Evolutionary conservation across 2,113 vertebrate genomes (phyloP), one percentile per base, ranked within the genome.

Genomic region (Macquaria australasica): DNA sequence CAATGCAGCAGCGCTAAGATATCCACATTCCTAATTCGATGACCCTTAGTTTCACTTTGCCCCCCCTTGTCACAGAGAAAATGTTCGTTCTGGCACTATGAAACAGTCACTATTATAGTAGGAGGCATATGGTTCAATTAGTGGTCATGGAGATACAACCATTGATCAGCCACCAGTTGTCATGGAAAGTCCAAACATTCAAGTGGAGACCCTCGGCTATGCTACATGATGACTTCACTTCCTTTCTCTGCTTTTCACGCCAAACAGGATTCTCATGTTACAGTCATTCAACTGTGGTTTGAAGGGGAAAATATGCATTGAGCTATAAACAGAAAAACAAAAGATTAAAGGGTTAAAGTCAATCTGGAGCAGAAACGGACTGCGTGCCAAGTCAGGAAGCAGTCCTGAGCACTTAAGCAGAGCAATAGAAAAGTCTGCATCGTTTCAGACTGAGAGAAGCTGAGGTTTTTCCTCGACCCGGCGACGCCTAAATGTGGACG

Each of bases 401-500:
- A 37, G 43, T 74, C 48, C 63, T 63, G 1, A 88, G 70, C 73
- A 66, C 28, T 73, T 70, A 56, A 68, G 55, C 28, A 53, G 78
- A 74, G 79, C 41, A 64, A 34, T 0, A 81, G 41, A 81, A 88
- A 84, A 59, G 73, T 73, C 66, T 85, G 87, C 79, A 86, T 89
- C 66, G 55, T 70, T 70, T 87, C 50, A 81, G 59, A 71, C 25
- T 51, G 69, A 41, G 86, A 79, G 69, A 89, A 87, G 79, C 81
- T 60, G 92, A 88, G 59, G 87, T 82, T 87, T 89, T 83, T 79
- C 63, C 62, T 56, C 74, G 75, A 85, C 25, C 64, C 3, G 31
- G 83, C 31, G 1, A 83, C 50, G 86, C 77, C 84, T 89, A 81
- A 90, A 91, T 90, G 69, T 70, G 86, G 81, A 92, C 56, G 51